Percentiles rank a stretch among this genome's conserved stretches.
Evolutionary conservation across 2,888 invertebrate species (phyloP).

Genomic region (Caenorhabditis sp.): DNA sequence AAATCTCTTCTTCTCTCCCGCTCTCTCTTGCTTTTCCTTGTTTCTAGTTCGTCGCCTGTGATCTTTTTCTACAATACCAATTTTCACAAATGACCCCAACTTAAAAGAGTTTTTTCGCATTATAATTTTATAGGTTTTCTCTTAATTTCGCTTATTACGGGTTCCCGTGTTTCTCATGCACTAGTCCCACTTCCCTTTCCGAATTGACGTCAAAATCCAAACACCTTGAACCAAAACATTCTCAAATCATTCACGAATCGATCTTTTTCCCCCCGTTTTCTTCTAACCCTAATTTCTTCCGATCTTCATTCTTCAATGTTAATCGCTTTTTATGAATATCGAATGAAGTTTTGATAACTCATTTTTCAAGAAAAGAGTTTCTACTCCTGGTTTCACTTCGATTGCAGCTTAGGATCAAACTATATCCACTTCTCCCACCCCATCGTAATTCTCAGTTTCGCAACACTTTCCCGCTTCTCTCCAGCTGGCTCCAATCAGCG

Average conservation of each 20-base stretch:
- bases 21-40: slow-evolving; percentile 20
- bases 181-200: slow-evolving; percentile 23
- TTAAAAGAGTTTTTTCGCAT: slow-evolving; percentile 27
- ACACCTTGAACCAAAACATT: slow-evolving; percentile 38
- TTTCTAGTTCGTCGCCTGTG: slow-evolving; percentile 41
- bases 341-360: slow-evolving; percentile 25
- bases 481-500: slow-evolving; percentile 47
- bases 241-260: slow-evolving; percentile 43
- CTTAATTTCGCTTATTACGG: slow-evolving; percentile 58
- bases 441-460: not conserved
- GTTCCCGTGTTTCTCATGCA: slow-evolving; percentile 9
- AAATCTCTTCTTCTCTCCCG: slow-evolving; percentile 34
- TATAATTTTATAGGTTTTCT: slow-evolving; percentile 59
- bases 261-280: slow-evolving; percentile 39
- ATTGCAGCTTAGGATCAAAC: too few relatives aligned
- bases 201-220: slow-evolving; percentile 12
- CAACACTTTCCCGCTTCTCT: not conserved
- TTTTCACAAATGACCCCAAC: slow-evolving; percentile 10
- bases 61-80: slow-evolving; percentile 21
- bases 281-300: not conserved
- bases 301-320: slow-evolving; percentile 6
- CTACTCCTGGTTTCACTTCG: not conserved
- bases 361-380: slow-evolving; percentile 9
- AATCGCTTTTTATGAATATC: slow-evolving; percentile 61
- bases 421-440: not conserved